Conservation (phyloP, 2,113 vertebrate genomes). For the Galbula dea region DNA sequence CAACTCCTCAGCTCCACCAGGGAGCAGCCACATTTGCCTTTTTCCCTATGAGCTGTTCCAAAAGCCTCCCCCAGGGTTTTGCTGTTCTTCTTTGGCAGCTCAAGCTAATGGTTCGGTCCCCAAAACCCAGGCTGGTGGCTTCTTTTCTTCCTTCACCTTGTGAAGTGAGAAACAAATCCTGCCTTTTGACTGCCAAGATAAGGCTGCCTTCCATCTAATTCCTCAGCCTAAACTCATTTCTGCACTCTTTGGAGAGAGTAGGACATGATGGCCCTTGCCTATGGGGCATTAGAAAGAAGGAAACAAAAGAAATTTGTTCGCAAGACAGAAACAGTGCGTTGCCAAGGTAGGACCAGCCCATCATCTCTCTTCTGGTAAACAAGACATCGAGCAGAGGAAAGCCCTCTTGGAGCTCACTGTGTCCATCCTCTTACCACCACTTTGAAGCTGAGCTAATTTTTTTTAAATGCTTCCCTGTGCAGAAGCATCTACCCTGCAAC, state of each 20-base stretch:
- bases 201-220: not conserved
- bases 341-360: not conserved
- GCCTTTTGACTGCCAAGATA: not conserved
- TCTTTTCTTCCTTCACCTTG: rapidly evolving
- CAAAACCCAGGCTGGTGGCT: not conserved
- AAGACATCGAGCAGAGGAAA: not conserved
- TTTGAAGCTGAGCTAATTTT: not conserved
- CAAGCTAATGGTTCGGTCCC: not conserved
- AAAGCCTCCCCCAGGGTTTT: not conserved
- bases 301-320: not conserved
- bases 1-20: not conserved
- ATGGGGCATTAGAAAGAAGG: not conserved
- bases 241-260: not conserved
- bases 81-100: not conserved
- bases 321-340: not conserved
- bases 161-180: not conserved
- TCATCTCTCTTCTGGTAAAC: not conserved
- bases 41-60: not conserved
- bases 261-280: not conserved
- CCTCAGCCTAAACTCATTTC: not conserved
- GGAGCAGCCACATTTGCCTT: not conserved
- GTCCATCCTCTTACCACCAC: not conserved
- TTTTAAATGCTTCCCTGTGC: not conserved
- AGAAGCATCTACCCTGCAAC: not conserved
- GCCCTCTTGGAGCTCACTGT: not conserved